phyloP scores from a whole-genome alignment of 23 tunicate genomes.

The Aplidium turbinatum region DNA sequence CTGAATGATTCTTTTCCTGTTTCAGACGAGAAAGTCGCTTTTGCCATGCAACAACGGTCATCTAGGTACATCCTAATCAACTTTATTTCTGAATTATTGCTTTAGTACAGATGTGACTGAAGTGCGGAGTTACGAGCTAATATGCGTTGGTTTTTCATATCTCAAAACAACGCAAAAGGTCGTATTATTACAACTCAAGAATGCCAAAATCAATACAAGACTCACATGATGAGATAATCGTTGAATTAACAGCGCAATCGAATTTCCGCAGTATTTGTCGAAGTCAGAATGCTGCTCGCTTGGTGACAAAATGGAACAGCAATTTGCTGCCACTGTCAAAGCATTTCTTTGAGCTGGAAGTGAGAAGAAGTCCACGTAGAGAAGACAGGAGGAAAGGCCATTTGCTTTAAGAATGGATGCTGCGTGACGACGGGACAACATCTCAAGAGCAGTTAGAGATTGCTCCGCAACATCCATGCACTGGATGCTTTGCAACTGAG shows the following conservation, averaged over 20 bases:
- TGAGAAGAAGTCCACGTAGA: conserved; percentile 90
- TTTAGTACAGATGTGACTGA: too few species aligned
- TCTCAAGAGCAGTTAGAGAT: conserved; percentile 86
- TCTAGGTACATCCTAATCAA: too few species aligned
- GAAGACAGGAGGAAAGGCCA: conserved; percentile 78
- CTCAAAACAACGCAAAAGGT: too few species aligned
- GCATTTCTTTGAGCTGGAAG: conserved; percentile 88
- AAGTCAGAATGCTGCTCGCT: conserved; percentile 57
- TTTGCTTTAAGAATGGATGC: conserved; percentile 72
- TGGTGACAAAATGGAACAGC: conserved; percentile 55
- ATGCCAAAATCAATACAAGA: too few species aligned
- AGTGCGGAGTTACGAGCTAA: too few species aligned
- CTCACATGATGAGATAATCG: conserved; percentile 75
- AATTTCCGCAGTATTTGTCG: conserved; percentile 47
- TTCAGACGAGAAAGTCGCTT: too few species aligned
- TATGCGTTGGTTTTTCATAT: too few species aligned
- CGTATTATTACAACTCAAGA: too few species aligned
- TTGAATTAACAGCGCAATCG: conserved; percentile 58
- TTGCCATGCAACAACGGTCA: too few species aligned
- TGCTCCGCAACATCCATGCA: conserved; percentile 99
- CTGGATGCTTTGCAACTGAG: conserved; percentile 81
- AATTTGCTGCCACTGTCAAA: conserved; percentile 84
- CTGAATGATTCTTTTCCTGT: too few species aligned
- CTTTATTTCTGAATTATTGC: too few species aligned
- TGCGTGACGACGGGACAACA: conserved; percentile 82